Percentiles rank a stretch among this genome's conserved stretches.
phyloP scores from a whole-genome alignment of 1,140 invertebrate genomes.

The Pseudoatta argentina region DNA sequence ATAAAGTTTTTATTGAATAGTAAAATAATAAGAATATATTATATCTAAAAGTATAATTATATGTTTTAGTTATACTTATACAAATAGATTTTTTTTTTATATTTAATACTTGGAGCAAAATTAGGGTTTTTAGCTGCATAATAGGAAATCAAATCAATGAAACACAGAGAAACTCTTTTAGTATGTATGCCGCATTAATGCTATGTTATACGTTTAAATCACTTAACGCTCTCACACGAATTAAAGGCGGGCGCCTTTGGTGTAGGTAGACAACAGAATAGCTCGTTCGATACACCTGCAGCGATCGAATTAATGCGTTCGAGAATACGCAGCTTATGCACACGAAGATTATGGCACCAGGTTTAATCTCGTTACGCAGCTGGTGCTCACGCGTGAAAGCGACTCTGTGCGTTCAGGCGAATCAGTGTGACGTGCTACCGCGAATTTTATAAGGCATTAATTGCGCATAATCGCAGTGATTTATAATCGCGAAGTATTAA shows the following conservation, averaged over 20 bases:
- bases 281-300: constrained; percentile 17
- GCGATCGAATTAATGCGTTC: constrained; percentile 24
- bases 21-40: not conserved
- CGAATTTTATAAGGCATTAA: constrained; percentile 75
- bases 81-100: not conserved
- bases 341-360: not conserved
- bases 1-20: not conserved
- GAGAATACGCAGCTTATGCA: constrained; percentile 2
- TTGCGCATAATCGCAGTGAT: constrained; percentile 60
- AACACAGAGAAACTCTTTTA: not conserved
- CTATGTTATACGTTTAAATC: not conserved
- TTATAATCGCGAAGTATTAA: constrained; percentile 73
- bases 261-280: constrained; percentile 18
- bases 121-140: not conserved
- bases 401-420: constrained; percentile 33
- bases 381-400: constrained; percentile 2
- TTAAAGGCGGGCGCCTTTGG: not conserved
- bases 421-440: constrained; percentile 32
- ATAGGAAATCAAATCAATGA: not conserved
- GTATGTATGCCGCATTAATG: not conserved
- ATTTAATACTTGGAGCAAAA: not conserved
- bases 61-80: not conserved
- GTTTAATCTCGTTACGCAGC: constrained; percentile 55
- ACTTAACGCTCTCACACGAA: not conserved
- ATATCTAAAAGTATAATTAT: not conserved